Base-by-base conservation (phyloP, 2,797 vertebrate species). In the Diglossa cyanea region DNA sequence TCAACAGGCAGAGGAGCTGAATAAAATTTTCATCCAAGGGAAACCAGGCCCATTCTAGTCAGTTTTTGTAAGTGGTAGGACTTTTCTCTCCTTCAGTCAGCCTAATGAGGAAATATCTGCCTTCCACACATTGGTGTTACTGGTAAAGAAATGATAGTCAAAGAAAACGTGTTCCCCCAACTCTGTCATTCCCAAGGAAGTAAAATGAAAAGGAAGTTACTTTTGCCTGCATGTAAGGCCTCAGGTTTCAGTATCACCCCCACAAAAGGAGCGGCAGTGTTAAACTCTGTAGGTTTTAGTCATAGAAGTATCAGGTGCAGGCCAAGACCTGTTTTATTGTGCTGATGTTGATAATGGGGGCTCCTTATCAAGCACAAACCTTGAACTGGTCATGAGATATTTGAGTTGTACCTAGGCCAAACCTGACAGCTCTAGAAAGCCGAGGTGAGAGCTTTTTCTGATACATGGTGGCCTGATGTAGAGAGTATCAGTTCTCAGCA, bases 1-100 rank as follows among this genome's bases (percentile, higher is more conserved):
- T 94, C 74, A 93, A 88, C 48, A 97, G 89, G 70, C 93, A 76
- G 42, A 94, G 86, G 53, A 96, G 68, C 93, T 97, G 95, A 96
- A 96, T 88, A 83, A 83, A 47, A 82, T 70, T 87, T 91, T 96
- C 30, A 63, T 93, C 83, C 66, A 78, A 92, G 92, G 95, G 74
- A 94, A 97, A 95, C 48, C 87, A 94, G 93, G 39, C 66, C 67
- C 65, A 23, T 93, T 91, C 7, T 68, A 71, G 9, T 85, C 33
- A 70, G 58, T 65, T 72, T 61, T 90, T 85, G 8, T 90, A 47
- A 83, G 76, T 76, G 42, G 23, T 39, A 35, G 71, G 78, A 48
- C 23, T 70, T 65, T 30, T 17, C 6, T 86, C 47, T 89, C 65
- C 33, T 74, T 58, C 18, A 63, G 31, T 76, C 6, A 20, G 19